These are phyloP conservation scores for Crepidodera aurea DNA, from an alignment of 2,888 invertebrate species.

Conservation along the genomic window DNA sequence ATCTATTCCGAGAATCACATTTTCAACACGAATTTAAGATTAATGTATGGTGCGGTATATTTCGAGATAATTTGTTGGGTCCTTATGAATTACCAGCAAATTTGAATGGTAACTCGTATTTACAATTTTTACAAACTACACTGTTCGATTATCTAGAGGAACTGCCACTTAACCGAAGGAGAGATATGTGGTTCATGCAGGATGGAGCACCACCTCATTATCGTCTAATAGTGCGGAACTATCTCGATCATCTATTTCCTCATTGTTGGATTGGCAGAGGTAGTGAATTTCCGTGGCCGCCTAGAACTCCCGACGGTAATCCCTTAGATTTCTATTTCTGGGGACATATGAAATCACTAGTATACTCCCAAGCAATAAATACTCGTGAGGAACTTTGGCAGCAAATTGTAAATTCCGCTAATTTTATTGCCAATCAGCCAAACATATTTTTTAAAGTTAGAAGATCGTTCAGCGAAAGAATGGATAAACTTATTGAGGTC, in stretches of 20 bases:
- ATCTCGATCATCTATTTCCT: constrained; percentile 8
- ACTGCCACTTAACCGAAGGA: too few relatives aligned
- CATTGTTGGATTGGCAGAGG: constrained; percentile 12
- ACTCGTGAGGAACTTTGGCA: background rate
- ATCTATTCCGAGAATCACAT: too few relatives aligned
- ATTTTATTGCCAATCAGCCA: background rate
- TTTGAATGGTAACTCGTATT: too few relatives aligned
- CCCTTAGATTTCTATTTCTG: constrained; percentile 2
- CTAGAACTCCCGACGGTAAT: background rate
- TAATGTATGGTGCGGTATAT: too few relatives aligned
- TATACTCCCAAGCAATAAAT: background rate
- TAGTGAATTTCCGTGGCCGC: constrained; percentile 9
- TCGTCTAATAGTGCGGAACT: constrained; percentile 5
- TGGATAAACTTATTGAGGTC: background rate
- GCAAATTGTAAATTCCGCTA: background rate
- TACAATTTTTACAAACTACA: too few relatives aligned
- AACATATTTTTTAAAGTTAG: constrained; percentile 3
- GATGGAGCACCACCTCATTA: constrained; percentile 14
- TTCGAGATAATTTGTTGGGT: too few relatives aligned
- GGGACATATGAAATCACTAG: background rate
- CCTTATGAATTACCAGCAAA: too few relatives aligned
- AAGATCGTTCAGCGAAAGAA: background rate
- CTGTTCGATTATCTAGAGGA: too few relatives aligned
- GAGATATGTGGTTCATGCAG: constrained; percentile 6
- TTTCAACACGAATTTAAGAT: too few relatives aligned